Evolutionary conservation across 2,113 vertebrate species (phyloP).

Genomic region (Oryzias celebensis): DNA sequence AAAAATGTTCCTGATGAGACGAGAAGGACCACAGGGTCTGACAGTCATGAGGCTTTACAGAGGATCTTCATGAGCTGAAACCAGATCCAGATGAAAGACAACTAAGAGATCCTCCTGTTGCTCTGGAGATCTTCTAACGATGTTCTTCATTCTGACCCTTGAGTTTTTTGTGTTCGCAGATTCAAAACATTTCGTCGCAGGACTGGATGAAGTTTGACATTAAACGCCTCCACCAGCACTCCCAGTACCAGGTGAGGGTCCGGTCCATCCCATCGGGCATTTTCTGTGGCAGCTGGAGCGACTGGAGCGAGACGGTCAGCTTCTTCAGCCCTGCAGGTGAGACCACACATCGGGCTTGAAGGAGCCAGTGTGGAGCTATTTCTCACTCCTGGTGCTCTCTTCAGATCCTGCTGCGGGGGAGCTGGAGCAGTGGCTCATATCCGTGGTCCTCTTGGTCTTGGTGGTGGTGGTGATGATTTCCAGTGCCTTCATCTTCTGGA

Average conservation of each 20-base stretch:
- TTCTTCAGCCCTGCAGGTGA: slow-evolving; percentile 52
- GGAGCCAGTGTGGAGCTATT: neutral
- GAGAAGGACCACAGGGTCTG: too few species aligned
- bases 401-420: neutral
- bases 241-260: slow-evolving; percentile 44
- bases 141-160: neutral
- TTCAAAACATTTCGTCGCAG: neutral
- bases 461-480: slow-evolving; percentile 23
- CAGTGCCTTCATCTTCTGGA: slow-evolving; percentile 28
- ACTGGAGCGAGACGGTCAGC: slow-evolving; percentile 55
- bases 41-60: too few species aligned
- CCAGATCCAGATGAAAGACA: too few species aligned
- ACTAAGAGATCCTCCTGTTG: too few species aligned
- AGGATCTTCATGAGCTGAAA: too few species aligned
- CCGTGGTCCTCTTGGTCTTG: slow-evolving; percentile 5
- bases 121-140: neutral
- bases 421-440: fast-evolving
- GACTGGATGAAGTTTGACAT: slow-evolving; percentile 31
- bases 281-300: slow-evolving; percentile 68
- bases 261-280: slow-evolving; percentile 22
- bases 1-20: too few species aligned
- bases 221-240: slow-evolving; percentile 17
- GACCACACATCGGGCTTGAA: neutral
- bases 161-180: slow-evolving; percentile 15
- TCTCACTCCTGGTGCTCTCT: neutral